Base-by-base conservation (phyloP, 2,113 vertebrate species). In the Corythoichthys haematopterus region DNA sequence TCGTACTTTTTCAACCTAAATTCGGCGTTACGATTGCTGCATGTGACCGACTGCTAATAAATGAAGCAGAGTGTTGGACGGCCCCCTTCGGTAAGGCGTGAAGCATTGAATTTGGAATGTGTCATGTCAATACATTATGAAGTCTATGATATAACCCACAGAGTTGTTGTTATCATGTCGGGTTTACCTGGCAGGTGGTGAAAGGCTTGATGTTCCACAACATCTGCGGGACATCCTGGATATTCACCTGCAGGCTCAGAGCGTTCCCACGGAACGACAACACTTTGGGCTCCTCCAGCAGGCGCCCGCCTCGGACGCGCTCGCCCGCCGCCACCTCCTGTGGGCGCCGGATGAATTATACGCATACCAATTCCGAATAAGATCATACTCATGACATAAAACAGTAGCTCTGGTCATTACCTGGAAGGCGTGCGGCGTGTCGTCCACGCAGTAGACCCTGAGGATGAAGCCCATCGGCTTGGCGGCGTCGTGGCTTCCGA, bases 141-240 rank as follows among this genome's bases (percentile, higher is more conserved):
- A 28, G 20, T 28, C 20, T 28, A 28, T 28, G 20, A 43, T 43
- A 45, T 62, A 11, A 45, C n/a, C 43, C 36, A 3, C 58, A 40
- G 14, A 60, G 13, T 38, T 7, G 12, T 13, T 3, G 20, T 0
- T 15, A 59, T 6, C 57, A 11, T 15, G 1, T 35, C 10, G 64
- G 13, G 16, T 36, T 36, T 80, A 98, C 96, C 96, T 98, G 96
- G 84, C 95, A 97, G 37, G 95, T 95, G 75, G 94, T 95, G 83
- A 97, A 96, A 69, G 95, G 95, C 91, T 97, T 98, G 73, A 97
- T 97, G 81, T 92, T 95, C 96, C 95, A 98, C 75, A 96, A 92
- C 84, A 96, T 93, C 8, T 95, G 95, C 45, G 95, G 95, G 66
- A 98, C 88, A 40, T 98, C 96, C 10, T 96, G 94, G 86, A 98